Base-by-base conservation (phyloP, 2,888 invertebrate genomes). In the Dromius quadrimaculatus region DNA sequence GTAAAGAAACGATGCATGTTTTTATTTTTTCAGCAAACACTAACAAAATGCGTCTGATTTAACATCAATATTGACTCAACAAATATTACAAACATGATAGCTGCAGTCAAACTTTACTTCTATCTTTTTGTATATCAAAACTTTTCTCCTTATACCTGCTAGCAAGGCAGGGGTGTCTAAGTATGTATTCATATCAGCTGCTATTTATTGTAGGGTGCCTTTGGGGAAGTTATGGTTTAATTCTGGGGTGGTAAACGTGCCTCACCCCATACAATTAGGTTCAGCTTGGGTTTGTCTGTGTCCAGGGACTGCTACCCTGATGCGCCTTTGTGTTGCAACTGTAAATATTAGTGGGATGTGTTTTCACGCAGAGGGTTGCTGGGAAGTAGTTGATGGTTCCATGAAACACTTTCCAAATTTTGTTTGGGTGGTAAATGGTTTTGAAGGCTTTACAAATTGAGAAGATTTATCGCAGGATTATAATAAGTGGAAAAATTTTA, bases 101-200 rank as follows among this genome's bases (percentile, higher is more conserved):
- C 2, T 36, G n/a, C 43, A 19, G 15, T 59, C 32, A 36, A 57
- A 63, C 41, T 15, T 63, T 41, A n/a, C 17, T 63, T 43, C 28
- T 63, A 4, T 28, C 9, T 9, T 19, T 45, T 23, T n/a, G 8
- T 15, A 15, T 36, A 36, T 41, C 66, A 54, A 66, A 38, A 50
- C n/a, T 66, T 5, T 11, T 23, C 57, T 66, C 57, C 66, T 11
- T 66, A 23, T 66, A 66, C 66, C 66, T 66, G 66, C 66, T 47
- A 13, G 6, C 47, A 13, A 22, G 36, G 38, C 54, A 41, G 17
- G 66, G 66, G 74, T 73, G 71, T 74, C 76, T 76, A 77, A 76
- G 76, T 74, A 74, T 72, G 76, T 76, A 76, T 77, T 77, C 76
- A 77, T 76, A 77, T 77, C 76, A 77, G 77, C 77, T 77, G 75